Base-by-base conservation (phyloP, 2,888 invertebrate species). In the Dasysyrphus tricinctus region DNA sequence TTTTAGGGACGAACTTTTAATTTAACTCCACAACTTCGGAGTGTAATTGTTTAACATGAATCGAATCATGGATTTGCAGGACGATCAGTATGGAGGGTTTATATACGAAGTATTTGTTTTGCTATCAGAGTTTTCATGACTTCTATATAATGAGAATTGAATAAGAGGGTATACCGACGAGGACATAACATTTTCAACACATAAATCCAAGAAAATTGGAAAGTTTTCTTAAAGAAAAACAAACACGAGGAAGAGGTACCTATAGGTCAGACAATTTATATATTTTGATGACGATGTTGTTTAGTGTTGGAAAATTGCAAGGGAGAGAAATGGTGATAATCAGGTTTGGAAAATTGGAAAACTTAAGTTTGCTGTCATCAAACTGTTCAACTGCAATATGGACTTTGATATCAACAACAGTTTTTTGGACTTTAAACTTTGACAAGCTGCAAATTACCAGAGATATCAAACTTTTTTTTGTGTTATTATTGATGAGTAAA, bases 31-130 rank as follows among this genome's bases (percentile, higher is more conserved):
- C 69, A 44, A 80, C 37, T 19, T 73, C 42, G 7, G 19, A 16
- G 54, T 69, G 37, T 77, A 69, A 80, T 81, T 85, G 80, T 59
- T 85, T 85, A 77, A 74, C 63, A 74, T 65, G 77, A 77, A 85
- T 81, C 57, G 77, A 74, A 70, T 81, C 63, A 59, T 85, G 67
- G 42, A 59, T 39, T 59, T 39, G n/a, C 9, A 3, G 42, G 16
- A 32, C 7, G 73, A 85, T 77, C 80, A 77, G 76, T 24, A 24
- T 32, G 32, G 3, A 24, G 29, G 54, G 54, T 0, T 16, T n/a
- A 32, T 29, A n/a, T 49, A n/a, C n/a, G n/a, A n/a, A n/a, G n/a
- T n/a, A n/a, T n/a, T n/a, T n/a, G n/a, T n/a, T n/a, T n/a, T 65
- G 51, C 37, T 11, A 37, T 9, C 2, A 59, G 39, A 29, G 19